A percentile compares a stretch with the other conserved stretches of the same genome.
Conservation (phyloP, 2,113 vertebrate species). For the Ginglymostoma cirratum region DNA sequence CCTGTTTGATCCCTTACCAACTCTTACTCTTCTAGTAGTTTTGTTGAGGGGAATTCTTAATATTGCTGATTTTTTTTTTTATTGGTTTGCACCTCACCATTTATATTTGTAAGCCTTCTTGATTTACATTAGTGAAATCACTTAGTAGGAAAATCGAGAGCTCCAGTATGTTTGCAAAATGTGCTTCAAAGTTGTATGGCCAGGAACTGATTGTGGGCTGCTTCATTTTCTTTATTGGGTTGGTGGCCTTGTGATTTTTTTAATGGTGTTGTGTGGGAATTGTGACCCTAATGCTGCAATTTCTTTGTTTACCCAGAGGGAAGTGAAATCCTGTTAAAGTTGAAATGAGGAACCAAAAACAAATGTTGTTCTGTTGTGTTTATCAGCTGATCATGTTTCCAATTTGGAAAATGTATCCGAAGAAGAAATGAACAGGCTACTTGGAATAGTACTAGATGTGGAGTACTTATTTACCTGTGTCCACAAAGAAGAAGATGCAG, state of each 20-base stretch:
- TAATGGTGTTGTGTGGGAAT: background rate
- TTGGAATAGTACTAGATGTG: constrained; percentile 91
- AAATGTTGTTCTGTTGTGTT: constrained; percentile 24
- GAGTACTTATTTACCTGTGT: constrained; percentile 96
- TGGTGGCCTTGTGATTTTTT: background rate
- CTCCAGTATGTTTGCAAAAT: background rate
- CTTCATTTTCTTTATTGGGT: background rate
- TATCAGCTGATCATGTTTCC: constrained; percentile 85
- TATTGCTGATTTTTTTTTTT: background rate
- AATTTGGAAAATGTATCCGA: constrained; percentile 92
- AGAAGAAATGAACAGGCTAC: constrained; percentile 90
- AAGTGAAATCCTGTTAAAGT: constrained; percentile 13
- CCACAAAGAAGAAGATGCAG: constrained; percentile 96
- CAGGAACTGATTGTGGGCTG: background rate
- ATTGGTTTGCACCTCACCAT: background rate
- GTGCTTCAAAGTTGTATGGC: background rate
- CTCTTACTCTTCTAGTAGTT: background rate
- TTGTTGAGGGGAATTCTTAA: background rate
- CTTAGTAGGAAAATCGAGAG: constrained; percentile 8
- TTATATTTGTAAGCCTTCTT: background rate
- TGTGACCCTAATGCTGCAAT: background rate
- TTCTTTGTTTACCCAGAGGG: background rate
- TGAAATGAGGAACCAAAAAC: background rate
- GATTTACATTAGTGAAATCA: background rate
- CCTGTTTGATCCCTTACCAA: background rate